Base-by-base conservation (phyloP, 2,797 vertebrate genomes). In the Danio tinwini region DNA sequence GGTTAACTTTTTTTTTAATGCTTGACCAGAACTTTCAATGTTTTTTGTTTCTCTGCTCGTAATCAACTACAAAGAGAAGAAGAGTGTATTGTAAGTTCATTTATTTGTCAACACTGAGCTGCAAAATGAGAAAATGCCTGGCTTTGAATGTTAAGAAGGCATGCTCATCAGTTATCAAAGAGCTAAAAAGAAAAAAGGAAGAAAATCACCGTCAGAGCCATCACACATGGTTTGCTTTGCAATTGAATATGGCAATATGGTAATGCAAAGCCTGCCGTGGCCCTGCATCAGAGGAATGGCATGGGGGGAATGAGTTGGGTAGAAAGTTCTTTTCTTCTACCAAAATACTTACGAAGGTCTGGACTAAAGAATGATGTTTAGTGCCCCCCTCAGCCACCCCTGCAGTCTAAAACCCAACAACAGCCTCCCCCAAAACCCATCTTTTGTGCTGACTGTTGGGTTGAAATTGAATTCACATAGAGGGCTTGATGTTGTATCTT, bases 171-270 rank as follows among this genome's bases (percentile, higher is more conserved):
- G 87, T 90, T 88, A 90, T 92, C 90, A 92, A 92, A 93, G 89
- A 85, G 53, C 84, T 77, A 76, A 75, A 80, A 83, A 81, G 74
- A 84, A 85, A 83, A 77, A 84, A 83, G 78, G 85, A 86, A 87
- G 85, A 90, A 92, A 90, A 90, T 90, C 89, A 86, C 92, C 90
- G 92, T 94, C 92, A 89, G 88, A 91, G 92, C 90, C 92, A 91
- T 91, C 88, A 88, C 92, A 92, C 91, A 83, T 90, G 89, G 92
- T 95, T 94, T 92, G 92, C 92, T 94, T 94, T 94, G 89, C 90
- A 90, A 91, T 90, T 94, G 93, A 96, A 94, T 95, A 94, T 95
- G 92, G 93, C 91, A 92, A 93, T 95, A 95, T 95, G 94, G 92
- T 94, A 94, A 95, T 95, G 89, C 83, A 84, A 77, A 75, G 90